Base-by-base conservation (phyloP, 2,888 invertebrate species). In the Heliconius erato region DNA sequence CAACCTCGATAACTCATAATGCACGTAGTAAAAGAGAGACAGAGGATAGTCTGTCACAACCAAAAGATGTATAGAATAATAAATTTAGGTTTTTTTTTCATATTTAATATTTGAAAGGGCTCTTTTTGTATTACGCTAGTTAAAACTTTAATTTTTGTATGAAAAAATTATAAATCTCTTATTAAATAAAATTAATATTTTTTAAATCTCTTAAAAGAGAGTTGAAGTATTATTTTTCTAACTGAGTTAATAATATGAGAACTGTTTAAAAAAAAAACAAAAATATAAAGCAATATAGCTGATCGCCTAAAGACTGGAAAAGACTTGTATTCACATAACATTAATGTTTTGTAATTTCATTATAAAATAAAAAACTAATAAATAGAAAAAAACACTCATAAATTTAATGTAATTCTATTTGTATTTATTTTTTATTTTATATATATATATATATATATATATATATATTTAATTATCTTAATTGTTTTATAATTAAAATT, bases 11-110 rank as follows among this genome's bases (percentile, higher is more conserved):
- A 32, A 87, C 85, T 0, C 93, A 92, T 16, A 92, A 93, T 6
- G 93, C 92, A 0, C 94, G 93, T 0, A 95, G 93, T 78, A 96
- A 96, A 83, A 86, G 96, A 67, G 96, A 96, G 93, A 96, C 96
- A 0, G 95, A 96, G 0, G 96, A 96, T 16, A 94, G 91, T 40
- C 85, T 91, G 0, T 92, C 94, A 0, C 88, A 93, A 0, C 91
- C 93, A 2, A 93, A 93, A 71, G 94, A 95, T 94, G 95, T 32
- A 32, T 32, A 32, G 6, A 94, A 63, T 76, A 74, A 78, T 59
- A 23, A 49, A 49, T 49, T 49, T 16, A 65, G 35, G 40, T 11
- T 40, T 16, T 49, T 72, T 40, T 67, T 68, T 54, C 23, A n/a
- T 49, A 49, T 35, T 54, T 71, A 26, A 28, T 44, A 71, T 79